Percentiles rank a stretch among this genome's conserved stretches.
Evolutionary conservation across 2,113 vertebrate genomes (phyloP).

Genomic region (Ciconia maguari): DNA sequence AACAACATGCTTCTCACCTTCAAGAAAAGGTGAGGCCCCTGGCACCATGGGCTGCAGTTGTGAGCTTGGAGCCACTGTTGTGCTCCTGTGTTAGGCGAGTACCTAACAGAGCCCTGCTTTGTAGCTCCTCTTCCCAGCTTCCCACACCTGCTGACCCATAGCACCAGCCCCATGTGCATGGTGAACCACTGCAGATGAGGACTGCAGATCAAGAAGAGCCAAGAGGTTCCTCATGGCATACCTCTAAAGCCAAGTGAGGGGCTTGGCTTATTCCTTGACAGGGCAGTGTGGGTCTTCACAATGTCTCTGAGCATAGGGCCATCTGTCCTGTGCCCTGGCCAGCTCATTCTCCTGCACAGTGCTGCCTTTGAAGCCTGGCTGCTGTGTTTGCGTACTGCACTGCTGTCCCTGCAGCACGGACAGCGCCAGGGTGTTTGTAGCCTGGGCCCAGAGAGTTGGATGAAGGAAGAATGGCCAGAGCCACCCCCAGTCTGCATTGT

Average conservation of each 20-base stretch:
- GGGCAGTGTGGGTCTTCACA: not conserved
- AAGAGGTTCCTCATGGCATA: not conserved
- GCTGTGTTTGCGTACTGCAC: not conserved
- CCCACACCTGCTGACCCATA: not conserved
- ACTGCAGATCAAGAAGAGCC: not conserved
- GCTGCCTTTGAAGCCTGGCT: not conserved
- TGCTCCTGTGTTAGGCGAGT: not conserved
- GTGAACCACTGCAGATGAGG: not conserved
- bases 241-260: not conserved
- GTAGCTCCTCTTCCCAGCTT: not conserved
- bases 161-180: accelerated
- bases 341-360: not conserved
- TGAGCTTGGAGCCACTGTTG: not conserved
- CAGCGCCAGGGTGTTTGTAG: not conserved
- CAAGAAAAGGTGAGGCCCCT: conserved; percentile 56
- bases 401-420: not conserved
- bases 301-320: not conserved
- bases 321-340: not conserved
- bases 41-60: no score
- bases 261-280: not conserved
- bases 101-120: not conserved
- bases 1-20: conserved; percentile 83
- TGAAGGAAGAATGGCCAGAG: not conserved
- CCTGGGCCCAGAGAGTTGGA: accelerated
- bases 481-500: not conserved